Conservation (phyloP, 2,888 invertebrate genomes). For the Lycia hirtaria region DNA sequence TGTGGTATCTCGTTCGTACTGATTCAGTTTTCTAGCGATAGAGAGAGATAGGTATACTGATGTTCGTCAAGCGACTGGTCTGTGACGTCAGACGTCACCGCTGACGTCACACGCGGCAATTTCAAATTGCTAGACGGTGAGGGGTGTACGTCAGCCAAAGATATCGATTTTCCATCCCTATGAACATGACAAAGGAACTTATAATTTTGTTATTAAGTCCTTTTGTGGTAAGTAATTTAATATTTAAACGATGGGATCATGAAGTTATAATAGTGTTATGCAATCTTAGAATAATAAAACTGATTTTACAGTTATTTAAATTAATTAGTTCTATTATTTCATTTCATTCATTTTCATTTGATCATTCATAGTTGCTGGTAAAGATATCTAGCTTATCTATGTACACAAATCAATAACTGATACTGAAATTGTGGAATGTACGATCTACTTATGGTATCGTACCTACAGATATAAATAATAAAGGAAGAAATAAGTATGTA, state of each 20-base stretch:
- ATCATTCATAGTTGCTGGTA: too few species aligned
- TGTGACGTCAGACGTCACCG: conserved; percentile 70
- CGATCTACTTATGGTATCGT: too few species aligned
- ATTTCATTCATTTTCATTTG: too few species aligned
- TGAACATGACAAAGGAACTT: not conserved
- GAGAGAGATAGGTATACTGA: conserved; percentile 55
- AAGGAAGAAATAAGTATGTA: too few species aligned
- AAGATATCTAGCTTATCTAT: too few species aligned
- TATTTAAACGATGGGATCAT: not conserved
- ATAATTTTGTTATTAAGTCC: not conserved
- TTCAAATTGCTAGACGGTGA: conserved; percentile 71
- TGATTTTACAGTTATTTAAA: too few species aligned
- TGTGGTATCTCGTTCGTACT: conserved; percentile 59
- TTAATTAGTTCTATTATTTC: too few species aligned
- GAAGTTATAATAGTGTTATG: too few species aligned
- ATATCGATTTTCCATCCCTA: conserved; percentile 63
- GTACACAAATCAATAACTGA: too few species aligned
- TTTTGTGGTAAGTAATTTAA: not conserved
- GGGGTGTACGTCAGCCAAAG: conserved; percentile 68
- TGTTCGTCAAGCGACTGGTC: conserved; percentile 50
- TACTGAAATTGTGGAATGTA: too few species aligned
- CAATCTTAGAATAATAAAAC: too few species aligned
- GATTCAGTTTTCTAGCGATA: conserved; percentile 58
- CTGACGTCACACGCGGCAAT: conserved; percentile 84
- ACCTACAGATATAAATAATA: too few species aligned